phyloP scores from a whole-genome alignment of 2,888 invertebrate species.

The Leucophenga montana region DNA sequence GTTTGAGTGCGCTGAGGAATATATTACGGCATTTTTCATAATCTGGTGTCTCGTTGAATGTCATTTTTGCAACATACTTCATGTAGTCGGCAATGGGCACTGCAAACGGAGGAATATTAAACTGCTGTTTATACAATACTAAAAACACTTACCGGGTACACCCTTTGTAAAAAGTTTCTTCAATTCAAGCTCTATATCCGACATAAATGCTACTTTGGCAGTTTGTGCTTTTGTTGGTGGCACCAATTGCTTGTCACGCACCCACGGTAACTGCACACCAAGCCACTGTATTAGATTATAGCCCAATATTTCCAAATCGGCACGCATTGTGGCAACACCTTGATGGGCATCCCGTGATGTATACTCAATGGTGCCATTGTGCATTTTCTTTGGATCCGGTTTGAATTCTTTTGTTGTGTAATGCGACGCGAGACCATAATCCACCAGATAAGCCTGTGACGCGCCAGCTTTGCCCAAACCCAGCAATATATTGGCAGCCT shows the following conservation, averaged over 20 bases:
- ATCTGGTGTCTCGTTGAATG: conserved; percentile 82
- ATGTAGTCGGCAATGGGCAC: conserved; percentile 79
- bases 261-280: conserved; percentile 89
- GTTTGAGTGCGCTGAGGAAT: conserved; percentile 79
- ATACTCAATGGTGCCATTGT: conserved; percentile 98
- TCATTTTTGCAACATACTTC: conserved; percentile 79
- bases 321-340: conserved; percentile 90
- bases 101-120: conserved; percentile 52
- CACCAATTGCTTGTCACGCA: conserved; percentile 76
- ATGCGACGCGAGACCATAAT: conserved; percentile 91
- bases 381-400: conserved; percentile 91
- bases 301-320: conserved; percentile 94
- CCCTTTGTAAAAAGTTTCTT: conserved; percentile 67
- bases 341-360: conserved; percentile 96
- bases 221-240: conserved; percentile 79
- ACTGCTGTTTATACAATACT: conserved; percentile 41
- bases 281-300: conserved; percentile 97
- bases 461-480: conserved; percentile 79
- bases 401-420: conserved; percentile 86
- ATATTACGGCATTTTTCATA: conserved; percentile 81
- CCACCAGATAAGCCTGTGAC: conserved; percentile 88
- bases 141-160: conserved; percentile 72
- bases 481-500: conserved; percentile 93
- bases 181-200: conserved; percentile 67
- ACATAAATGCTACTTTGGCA: conserved; percentile 81